Evolutionary conservation across 2,888 invertebrate genomes (phyloP).

Genomic region (Steromphala cineraria): DNA sequence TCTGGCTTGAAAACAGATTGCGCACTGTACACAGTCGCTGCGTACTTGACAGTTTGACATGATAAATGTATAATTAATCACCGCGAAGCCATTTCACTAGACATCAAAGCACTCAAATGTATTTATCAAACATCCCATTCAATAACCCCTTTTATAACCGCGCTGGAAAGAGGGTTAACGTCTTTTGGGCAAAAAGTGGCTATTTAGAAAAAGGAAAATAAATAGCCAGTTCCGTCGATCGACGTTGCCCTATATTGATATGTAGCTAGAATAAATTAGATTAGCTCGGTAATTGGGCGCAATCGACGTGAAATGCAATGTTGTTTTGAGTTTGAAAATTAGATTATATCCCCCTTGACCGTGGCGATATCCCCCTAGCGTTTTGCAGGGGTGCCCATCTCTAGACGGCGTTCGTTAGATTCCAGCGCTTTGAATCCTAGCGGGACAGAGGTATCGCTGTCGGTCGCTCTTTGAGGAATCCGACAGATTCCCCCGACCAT

Average conservation of each 20-base stretch:
- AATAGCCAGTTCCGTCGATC: no score
- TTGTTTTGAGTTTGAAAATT: conserved; percentile 38
- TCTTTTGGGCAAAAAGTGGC: no score
- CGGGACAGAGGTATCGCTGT: neutral
- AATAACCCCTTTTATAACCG: neutral
- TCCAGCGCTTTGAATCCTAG: neutral
- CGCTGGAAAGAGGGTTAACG: neutral
- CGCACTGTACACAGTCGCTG: neutral
- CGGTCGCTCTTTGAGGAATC: conserved; percentile 3
- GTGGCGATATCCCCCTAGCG: conserved; percentile 2
- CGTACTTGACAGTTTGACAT: neutral
- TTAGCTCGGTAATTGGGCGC: conserved; percentile 18
- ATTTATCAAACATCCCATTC: conserved; percentile 1
- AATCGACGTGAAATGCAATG: conserved; percentile 26
- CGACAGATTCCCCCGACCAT: no score
- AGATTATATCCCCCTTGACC: conserved; percentile 35
- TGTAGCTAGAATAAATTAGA: conserved; percentile 18
- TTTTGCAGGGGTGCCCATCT: neutral
- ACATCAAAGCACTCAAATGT: neutral
- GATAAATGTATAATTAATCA: neutral
- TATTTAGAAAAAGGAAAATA: no score
- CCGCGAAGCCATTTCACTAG: neutral
- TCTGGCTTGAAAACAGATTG: neutral
- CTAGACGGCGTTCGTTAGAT: neutral
- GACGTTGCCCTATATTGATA: neutral